Evolutionary conservation across 2,888 invertebrate species (phyloP).

Genomic region (Gastracanthus pulcherrimus): DNA sequence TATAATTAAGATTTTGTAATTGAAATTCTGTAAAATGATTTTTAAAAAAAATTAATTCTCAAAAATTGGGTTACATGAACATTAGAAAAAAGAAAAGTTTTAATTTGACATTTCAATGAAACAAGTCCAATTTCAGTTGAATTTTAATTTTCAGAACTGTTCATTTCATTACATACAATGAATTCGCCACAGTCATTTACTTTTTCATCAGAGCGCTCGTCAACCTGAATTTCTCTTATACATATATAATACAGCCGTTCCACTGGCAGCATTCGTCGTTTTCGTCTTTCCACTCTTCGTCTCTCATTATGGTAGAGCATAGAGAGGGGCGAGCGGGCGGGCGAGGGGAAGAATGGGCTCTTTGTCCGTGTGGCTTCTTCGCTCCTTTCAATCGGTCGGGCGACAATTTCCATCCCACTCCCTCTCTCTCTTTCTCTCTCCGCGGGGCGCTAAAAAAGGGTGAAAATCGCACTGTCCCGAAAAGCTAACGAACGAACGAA

Average conservation of each 20-base stretch:
- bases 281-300: background rate
- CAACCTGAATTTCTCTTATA: slow-evolving; percentile 17
- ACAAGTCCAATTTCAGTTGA: too few species aligned
- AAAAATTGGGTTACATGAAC: too few species aligned
- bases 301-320: slow-evolving; percentile 38
- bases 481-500: slow-evolving; percentile 42
- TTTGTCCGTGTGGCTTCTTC: slow-evolving; percentile 31
- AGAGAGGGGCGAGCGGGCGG: background rate
- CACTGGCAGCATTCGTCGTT: background rate
- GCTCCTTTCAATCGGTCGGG: slow-evolving; percentile 31
- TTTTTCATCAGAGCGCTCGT: background rate
- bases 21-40: too few species aligned
- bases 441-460: slow-evolving; percentile 7
- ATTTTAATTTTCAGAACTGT: too few species aligned
- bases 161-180: background rate
- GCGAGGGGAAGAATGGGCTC: background rate
- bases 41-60: too few species aligned
- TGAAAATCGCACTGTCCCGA: slow-evolving; percentile 41
- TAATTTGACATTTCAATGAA: too few species aligned
- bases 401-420: slow-evolving; percentile 32
- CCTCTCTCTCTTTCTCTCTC: too few species aligned
- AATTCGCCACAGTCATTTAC: background rate
- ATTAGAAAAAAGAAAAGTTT: too few species aligned
- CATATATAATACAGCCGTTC: background rate
- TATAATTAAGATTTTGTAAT: too few species aligned